Conservation (phyloP, 2,888 invertebrate genomes). For the Pandemis heparana region DNA sequence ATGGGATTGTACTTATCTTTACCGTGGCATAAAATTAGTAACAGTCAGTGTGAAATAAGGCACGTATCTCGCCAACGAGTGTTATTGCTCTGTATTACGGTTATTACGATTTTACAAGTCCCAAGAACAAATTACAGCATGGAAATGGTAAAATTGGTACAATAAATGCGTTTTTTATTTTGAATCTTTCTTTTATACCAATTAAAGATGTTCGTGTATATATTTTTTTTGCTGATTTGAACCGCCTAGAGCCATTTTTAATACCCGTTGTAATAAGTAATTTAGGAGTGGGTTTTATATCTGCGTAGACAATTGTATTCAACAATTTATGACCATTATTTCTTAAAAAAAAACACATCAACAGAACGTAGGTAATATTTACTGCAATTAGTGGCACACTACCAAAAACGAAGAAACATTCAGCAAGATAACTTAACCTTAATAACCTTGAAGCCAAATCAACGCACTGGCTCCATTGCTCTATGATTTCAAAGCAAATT, state of each 20-base stretch:
- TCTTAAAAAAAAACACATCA: neutral
- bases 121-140: constrained; percentile 50
- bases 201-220: neutral
- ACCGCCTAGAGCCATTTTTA: no score
- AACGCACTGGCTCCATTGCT: constrained; percentile 21
- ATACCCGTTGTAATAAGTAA: no score
- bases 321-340: neutral
- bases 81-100: constrained; percentile 63
- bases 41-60: constrained; percentile 31
- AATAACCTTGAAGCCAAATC: constrained; percentile 30
- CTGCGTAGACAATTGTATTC: neutral
- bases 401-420: constrained; percentile 13
- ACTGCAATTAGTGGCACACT: constrained; percentile 1
- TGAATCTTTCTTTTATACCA: neutral
- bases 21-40: neutral
- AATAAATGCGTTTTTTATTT: neutral
- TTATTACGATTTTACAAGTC: constrained; percentile 59
- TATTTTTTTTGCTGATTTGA: no score
- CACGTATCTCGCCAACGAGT: constrained; percentile 57
- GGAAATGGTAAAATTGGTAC: constrained; percentile 44
- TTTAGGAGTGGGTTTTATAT: neutral
- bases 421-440: constrained; percentile 10
- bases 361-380: constrained; percentile 3
- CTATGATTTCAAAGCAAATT: constrained; percentile 48
- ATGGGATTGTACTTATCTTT: neutral